Conservation (phyloP, 1,140 invertebrate genomes). For the Archegozetes longisetosus region DNA sequence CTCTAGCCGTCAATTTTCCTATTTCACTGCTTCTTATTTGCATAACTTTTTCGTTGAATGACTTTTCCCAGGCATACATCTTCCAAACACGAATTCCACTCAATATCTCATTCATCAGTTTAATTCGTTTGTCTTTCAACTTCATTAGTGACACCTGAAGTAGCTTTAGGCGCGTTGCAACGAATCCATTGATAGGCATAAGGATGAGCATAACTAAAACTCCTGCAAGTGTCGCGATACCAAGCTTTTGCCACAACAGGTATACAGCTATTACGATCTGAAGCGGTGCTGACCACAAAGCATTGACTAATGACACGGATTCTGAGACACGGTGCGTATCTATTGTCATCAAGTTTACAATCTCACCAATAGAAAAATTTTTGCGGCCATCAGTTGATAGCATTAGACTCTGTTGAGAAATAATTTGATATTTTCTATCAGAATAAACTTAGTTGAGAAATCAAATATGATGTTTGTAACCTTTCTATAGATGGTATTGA, state of each 20-base stretch:
- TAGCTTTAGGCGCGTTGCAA: slow-evolving; percentile 54
- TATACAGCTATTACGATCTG: slow-evolving; percentile 27
- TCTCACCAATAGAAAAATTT: slow-evolving; percentile 21
- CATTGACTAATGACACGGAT: slow-evolving; percentile 17
- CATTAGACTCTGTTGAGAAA: slow-evolving; percentile 30
- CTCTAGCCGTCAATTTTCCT: slow-evolving; percentile 1
- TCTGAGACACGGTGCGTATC: slow-evolving; percentile 16
- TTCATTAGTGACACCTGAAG: slow-evolving; percentile 31
- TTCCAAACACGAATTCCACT: slow-evolving; percentile 44
- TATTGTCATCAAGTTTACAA: slow-evolving; percentile 22
- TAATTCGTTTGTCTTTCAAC: slow-evolving; percentile 31
- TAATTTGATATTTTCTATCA: slow-evolving; percentile 19
- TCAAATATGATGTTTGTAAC: neutral
- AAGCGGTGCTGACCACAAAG: slow-evolving; percentile 23
- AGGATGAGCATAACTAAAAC: slow-evolving; percentile 38
- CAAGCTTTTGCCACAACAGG: slow-evolving; percentile 28
- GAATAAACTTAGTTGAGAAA: neutral
- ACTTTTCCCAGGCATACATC: slow-evolving; percentile 56
- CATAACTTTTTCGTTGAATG: slow-evolving; percentile 15
- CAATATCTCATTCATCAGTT: slow-evolving; percentile 32
- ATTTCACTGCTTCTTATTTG: slow-evolving; percentile 16
- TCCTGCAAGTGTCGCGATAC: slow-evolving; percentile 25
- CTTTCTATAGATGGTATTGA: slow-evolving; percentile 16
- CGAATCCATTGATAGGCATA: slow-evolving; percentile 72
- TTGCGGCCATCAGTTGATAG: slow-evolving; percentile 18